These are phyloP conservation scores for Herpetotheres cachinnans DNA, from an alignment of 2,113 vertebrate species.

Conservation along the genomic window DNA sequence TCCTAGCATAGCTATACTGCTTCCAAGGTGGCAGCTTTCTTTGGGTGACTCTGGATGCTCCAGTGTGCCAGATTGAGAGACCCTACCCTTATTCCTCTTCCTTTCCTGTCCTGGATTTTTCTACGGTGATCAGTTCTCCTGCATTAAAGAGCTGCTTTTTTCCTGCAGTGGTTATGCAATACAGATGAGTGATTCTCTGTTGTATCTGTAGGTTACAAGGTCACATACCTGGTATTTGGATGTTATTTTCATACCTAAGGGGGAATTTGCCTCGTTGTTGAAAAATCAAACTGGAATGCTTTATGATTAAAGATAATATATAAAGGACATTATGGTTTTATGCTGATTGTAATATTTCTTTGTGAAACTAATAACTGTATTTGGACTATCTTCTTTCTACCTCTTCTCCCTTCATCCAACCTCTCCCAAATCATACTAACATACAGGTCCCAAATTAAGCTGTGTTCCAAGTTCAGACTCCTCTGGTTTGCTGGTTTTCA, in stretches of 20 bases:
- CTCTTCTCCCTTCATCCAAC: neutral
- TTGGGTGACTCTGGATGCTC: too few species aligned
- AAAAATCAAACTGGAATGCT: neutral
- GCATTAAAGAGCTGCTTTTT: neutral
- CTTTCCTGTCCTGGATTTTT: neutral
- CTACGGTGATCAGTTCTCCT: neutral
- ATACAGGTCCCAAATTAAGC: neutral
- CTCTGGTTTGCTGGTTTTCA: slow-evolving; percentile 32
- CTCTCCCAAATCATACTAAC: neutral
- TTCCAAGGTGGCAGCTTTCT: neutral
- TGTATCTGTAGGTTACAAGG: neutral
- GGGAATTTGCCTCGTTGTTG: neutral
- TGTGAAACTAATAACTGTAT: neutral
- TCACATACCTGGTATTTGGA: neutral
- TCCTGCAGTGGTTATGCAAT: neutral
- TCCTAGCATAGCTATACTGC: neutral
- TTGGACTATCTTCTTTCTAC: neutral
- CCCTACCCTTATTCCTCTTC: neutral
- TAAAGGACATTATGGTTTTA: neutral
- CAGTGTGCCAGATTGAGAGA: fast-evolving
- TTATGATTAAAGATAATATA: neutral
- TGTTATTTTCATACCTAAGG: neutral
- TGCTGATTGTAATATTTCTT: neutral
- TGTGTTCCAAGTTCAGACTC: neutral
- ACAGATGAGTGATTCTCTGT: neutral